Percentiles rank a stretch among this genome's conserved stretches.
Evolutionary conservation across 64 coral and sea anemone species (phyloP).

Genomic region (Pocillopora damicornis): DNA sequence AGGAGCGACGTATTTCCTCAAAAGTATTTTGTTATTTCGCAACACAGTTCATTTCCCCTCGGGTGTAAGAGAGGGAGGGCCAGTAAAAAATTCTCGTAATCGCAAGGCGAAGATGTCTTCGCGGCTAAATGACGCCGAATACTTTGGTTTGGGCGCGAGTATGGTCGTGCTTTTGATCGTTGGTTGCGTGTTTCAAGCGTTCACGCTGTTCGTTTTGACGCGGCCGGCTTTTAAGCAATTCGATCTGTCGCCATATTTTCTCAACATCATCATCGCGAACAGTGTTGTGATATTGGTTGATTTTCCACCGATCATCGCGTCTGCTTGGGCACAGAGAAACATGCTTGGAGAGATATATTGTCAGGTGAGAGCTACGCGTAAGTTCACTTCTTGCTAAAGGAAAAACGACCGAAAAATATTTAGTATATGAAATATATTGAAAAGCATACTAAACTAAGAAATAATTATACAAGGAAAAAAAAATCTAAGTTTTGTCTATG

Average conservation of each 20-base stretch:
- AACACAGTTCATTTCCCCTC: background rate
- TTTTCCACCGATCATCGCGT: conserved; percentile 1
- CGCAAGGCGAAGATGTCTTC: background rate
- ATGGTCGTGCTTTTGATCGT: background rate
- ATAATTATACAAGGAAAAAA: too few relatives aligned
- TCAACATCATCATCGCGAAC: background rate
- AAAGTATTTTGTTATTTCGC: too few relatives aligned
- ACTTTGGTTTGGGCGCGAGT: background rate
- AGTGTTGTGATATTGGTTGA: background rate
- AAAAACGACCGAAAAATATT: background rate
- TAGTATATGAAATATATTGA: background rate
- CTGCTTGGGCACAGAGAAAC: background rate
- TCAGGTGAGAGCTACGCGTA: background rate
- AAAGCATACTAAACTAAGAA: background rate
- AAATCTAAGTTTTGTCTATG: too few relatives aligned
- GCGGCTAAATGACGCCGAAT: background rate
- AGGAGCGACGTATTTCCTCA: background rate
- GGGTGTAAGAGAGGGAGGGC: background rate
- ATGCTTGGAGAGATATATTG: conserved; percentile 12
- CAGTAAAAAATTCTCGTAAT: too few relatives aligned
- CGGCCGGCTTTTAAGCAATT: conserved; percentile 5
- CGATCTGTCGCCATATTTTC: conserved; percentile 13
- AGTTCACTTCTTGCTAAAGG: background rate
- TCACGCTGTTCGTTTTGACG: conserved; percentile 1
- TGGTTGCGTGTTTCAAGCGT: background rate